Conservation (phyloP, 2,888 invertebrate species). For the Hemicrepidius hirtus region DNA sequence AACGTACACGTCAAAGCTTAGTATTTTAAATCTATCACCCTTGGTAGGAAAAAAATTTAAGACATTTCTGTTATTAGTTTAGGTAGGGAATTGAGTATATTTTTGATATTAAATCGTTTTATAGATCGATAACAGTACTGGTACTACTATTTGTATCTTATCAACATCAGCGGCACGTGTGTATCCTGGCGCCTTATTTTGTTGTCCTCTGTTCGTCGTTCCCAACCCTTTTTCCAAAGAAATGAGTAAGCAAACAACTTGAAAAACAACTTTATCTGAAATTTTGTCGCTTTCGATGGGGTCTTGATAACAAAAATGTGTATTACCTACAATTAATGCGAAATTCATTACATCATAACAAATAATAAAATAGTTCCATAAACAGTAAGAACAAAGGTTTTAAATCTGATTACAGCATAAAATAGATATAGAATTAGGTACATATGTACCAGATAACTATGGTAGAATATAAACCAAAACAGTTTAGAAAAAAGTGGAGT, state of each 20-base stretch:
- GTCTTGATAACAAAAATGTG: not conserved
- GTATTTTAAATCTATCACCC: not conserved
- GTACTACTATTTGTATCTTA: conserved; percentile 17
- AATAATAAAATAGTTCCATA: too few relatives aligned
- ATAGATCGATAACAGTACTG: not conserved
- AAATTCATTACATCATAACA: too few relatives aligned
- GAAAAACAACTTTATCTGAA: conserved; percentile 5
- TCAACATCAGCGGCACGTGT: conserved; percentile 22
- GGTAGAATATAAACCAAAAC: too few relatives aligned
- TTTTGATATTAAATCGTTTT: not conserved
- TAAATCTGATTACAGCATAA: too few relatives aligned
- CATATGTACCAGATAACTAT: too few relatives aligned
- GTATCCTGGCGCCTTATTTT: conserved; percentile 17
- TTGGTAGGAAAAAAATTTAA: not conserved
- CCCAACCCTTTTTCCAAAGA: conserved; percentile 16
- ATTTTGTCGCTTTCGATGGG: not conserved
- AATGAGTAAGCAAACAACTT: not conserved
- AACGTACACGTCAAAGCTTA: not conserved
- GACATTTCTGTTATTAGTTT: not conserved
- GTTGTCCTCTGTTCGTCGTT: not conserved
- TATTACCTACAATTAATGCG: not conserved
- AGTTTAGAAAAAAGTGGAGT: too few relatives aligned
- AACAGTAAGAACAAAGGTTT: too few relatives aligned
- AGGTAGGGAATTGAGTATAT: too few relatives aligned
- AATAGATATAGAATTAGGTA: too few relatives aligned